Evolutionary conservation across 2,888 invertebrate species (phyloP), one percentile per base, ranked within the genome.

Genomic region (Ochropleura leucogaster): DNA sequence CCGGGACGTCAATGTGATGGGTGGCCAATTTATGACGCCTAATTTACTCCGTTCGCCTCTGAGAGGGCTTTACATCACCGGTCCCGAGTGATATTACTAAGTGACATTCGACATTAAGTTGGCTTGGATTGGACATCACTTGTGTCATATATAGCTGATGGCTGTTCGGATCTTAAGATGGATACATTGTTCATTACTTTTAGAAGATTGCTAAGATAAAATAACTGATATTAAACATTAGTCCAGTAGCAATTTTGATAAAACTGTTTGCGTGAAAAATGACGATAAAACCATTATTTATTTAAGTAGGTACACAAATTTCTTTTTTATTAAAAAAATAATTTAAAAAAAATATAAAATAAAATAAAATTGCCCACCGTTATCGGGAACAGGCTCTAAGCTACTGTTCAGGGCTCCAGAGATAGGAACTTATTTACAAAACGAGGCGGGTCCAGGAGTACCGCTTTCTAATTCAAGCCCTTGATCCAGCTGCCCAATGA

Each of bases 1-100:
- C 40, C 51, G 72, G 20, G 49, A 59, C 79, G 66, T 77, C 85
- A 75, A 72, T 79, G 72, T 75, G 84, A 81, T 81, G 73, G 86
- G 74, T 77, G 81, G 72, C 70, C 77, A 86, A 84, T 82, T 82
- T 85, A 86, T 82, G 87, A 76, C 62, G 69, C 70, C 66, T 85
- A 82, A 85, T 86, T 84, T 79, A 79, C 74, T 79, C 79, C 59
- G 82, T 78, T 77, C 67, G 82, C 47, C 65, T 72, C 76, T 53
- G 68, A 79, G 71, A 81, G 71, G 74, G 65, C 68, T 75, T 77
- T 86, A 85, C 70, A 70, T 84, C 80, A 74, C 68, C 66, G 66
- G 14, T 63, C 79, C 62, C 72, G 70, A 60, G 55, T 74, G 75
- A 80, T 84, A 83, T 79, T 74, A 66, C 67, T 83, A 86, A 86